Percentiles rank a stretch among this genome's conserved stretches.
phyloP scores from a whole-genome alignment of 2,113 vertebrate species.

The Nannobrachium achirus region DNA sequence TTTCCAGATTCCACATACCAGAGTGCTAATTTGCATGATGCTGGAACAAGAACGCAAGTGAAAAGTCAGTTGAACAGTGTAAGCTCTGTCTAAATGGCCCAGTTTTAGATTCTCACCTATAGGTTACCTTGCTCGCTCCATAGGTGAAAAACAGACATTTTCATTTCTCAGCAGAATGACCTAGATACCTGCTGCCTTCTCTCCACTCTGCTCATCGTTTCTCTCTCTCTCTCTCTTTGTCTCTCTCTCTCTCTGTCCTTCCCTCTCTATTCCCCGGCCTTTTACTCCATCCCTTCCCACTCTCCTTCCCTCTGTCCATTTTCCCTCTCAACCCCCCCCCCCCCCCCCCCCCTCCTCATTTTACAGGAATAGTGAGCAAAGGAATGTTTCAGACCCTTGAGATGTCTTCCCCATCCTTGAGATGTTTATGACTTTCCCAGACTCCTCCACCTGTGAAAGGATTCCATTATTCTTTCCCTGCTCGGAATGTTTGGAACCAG shows the following conservation, averaged over 20 bases:
- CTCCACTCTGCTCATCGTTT: neutral
- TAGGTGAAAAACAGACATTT: conserved; percentile 17
- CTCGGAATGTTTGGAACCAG: conserved; percentile 42
- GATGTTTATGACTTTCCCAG: conserved; percentile 67
- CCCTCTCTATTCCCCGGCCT: neutral
- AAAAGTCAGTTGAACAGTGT: conserved; percentile 1
- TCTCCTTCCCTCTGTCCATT: neutral
- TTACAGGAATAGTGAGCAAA: conserved; percentile 31
- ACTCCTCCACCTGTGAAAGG: conserved; percentile 69
- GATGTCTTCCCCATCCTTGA: conserved; percentile 57
- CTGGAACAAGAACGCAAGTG: conserved; percentile 2
- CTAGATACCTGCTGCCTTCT: conserved; percentile 32
- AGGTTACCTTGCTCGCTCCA: neutral
- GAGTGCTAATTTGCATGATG: conserved; percentile 13
- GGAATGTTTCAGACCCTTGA: conserved; percentile 67
- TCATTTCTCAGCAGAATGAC: conserved; percentile 31
- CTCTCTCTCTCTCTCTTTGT: neutral
- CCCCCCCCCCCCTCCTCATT: neutral
- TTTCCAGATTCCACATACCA: too few species aligned
- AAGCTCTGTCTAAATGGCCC: conserved; percentile 7
- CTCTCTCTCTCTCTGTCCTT: neutral
- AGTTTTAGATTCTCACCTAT: conserved; percentile 10
- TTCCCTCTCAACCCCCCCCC: neutral
- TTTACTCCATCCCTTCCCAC: neutral
- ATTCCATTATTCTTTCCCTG: conserved; percentile 63